Conservation (phyloP, 2,113 vertebrate genomes). For the Sylvicapra grimmia region DNA sequence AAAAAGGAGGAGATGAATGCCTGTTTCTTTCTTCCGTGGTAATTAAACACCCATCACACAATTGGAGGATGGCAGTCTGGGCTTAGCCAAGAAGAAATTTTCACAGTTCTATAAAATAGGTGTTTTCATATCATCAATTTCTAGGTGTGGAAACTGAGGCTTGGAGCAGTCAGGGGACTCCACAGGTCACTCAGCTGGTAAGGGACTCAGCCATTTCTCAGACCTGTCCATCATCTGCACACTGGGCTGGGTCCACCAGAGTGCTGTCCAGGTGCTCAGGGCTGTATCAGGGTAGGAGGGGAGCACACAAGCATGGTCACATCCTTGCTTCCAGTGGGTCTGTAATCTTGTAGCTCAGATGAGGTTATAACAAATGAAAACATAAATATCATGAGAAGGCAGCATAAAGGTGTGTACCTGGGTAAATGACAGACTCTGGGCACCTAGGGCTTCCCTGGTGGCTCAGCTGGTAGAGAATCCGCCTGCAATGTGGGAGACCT, state of each 20-base stretch:
- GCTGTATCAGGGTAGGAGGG: accelerated
- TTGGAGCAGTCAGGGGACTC: not conserved
- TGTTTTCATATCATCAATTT: not conserved
- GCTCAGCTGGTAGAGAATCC: not conserved
- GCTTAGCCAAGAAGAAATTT: not conserved
- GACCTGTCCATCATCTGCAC: not conserved
- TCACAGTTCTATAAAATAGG: not conserved
- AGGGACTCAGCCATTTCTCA: not conserved
- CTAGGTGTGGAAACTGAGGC: not conserved
- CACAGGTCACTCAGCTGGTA: not conserved
- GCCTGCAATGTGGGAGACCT: not conserved
- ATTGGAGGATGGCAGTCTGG: not conserved
- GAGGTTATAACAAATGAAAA: not conserved
- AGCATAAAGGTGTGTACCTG: not conserved
- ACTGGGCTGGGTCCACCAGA: not conserved
- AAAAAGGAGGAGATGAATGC: not conserved
- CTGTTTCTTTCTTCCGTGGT: not conserved
- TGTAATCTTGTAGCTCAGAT: not conserved
- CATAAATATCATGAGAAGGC: not conserved
- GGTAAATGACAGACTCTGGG: not conserved
- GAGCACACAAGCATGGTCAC: not conserved
- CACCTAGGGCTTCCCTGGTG: not conserved
- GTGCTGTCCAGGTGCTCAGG: not conserved
- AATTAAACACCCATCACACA: not conserved
- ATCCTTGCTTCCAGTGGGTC: not conserved